phyloP scores from a whole-genome alignment of 2,113 vertebrate genomes.

The Bambusicola thoracicus region DNA sequence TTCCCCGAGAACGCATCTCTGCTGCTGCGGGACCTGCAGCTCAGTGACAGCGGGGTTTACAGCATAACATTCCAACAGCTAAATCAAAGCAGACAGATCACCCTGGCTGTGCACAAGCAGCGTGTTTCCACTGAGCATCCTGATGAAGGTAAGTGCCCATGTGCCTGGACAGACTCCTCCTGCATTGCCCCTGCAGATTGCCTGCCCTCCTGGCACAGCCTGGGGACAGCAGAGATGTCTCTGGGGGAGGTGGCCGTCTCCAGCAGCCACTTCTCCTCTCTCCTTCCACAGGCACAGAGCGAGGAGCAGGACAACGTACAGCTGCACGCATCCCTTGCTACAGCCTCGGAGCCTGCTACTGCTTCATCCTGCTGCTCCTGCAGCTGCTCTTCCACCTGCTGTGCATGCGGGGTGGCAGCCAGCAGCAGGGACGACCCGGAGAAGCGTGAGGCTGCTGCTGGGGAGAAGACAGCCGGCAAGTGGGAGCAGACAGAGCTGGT shows the following conservation, averaged over 20 bases:
- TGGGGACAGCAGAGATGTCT: too few relatives aligned
- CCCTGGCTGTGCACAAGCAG: accelerated
- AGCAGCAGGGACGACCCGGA: too few relatives aligned
- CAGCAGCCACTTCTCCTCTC: neutral
- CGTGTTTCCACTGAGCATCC: accelerated
- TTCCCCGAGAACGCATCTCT: neutral
- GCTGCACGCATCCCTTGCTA: neutral
- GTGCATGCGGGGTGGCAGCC: too few relatives aligned
- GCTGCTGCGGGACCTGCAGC: neutral
- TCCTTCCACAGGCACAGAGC: neutral
- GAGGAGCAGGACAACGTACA: neutral
- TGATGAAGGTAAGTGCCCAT: accelerated
- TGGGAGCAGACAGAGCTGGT: accelerated
- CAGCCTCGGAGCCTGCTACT: neutral
- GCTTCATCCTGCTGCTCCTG: neutral
- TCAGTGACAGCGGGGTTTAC: neutral
- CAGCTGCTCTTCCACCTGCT: neutral
- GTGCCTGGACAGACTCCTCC: accelerated
- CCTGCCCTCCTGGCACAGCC: too few relatives aligned
- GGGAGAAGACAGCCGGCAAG: accelerated
- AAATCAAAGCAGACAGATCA: accelerated
- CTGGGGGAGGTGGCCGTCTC: too few relatives aligned
- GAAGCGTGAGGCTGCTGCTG: neutral
- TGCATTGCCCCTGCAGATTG: too few relatives aligned
- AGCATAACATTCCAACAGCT: accelerated